A percentile compares a stretch with the other conserved stretches of the same genome.
Conservation (phyloP, 2,113 vertebrate genomes). For the Saguinus midas region DNA sequence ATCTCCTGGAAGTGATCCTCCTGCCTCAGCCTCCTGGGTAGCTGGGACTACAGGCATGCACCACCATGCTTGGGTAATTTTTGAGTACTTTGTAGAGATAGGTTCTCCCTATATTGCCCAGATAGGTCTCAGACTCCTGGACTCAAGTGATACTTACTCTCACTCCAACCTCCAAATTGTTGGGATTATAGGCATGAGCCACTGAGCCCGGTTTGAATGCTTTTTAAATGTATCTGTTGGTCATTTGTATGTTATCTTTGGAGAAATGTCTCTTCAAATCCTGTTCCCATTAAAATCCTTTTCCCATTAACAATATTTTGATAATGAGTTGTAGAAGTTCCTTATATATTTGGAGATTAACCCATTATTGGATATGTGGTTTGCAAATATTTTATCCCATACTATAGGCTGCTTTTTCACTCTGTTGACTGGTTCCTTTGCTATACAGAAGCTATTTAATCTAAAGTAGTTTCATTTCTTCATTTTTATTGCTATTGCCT, state of each 20-base stretch:
- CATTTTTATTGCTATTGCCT: background rate
- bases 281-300: background rate
- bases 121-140: too few relatives aligned
- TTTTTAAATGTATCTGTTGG: background rate
- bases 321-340: background rate
- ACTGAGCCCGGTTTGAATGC: background rate
- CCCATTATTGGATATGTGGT: background rate
- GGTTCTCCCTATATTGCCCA: too few relatives aligned
- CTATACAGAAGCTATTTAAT: background rate
- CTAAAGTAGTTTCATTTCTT: background rate
- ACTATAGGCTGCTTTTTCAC: background rate
- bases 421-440: background rate
- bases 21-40: too few relatives aligned
- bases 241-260: background rate
- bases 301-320: background rate
- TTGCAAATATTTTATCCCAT: background rate
- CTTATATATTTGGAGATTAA: background rate
- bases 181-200: too few relatives aligned
- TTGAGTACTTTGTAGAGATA: too few relatives aligned
- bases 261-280: background rate
- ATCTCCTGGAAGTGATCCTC: too few relatives aligned
- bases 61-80: too few relatives aligned
- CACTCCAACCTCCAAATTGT: too few relatives aligned
- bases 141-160: too few relatives aligned
- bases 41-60: too few relatives aligned